Evolutionary conservation across 2,113 vertebrate species (phyloP), one percentile per base, ranked within the genome.

Genomic region (Eira barbara): DNA sequence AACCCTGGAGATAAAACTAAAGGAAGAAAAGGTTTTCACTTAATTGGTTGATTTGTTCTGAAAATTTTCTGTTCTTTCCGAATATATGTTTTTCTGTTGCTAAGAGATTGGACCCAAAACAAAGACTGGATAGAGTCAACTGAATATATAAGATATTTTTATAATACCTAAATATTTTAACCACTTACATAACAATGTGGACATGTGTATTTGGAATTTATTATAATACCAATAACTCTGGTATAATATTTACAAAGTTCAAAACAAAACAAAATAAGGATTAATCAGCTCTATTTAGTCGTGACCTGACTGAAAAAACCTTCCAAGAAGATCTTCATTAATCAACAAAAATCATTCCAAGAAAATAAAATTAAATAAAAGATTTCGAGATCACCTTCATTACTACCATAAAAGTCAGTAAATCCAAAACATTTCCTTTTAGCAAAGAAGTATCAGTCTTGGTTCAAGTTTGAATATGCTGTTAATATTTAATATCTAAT

Each of bases 401-500:
- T 78, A 78, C 57, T 90, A 55, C 9, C 13, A 61, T 84, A 67
- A 73, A 76, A 59, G 12, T 74, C 27, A 89, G 8, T 65, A 89
- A 71, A 49, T 25, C 18, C 17, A 13, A 96, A 94, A 73, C 0
- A 2, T 39, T 69, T 3, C 0, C 2, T 65, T 84, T 57, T 45
- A 47, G 7, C 21, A 82, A 27, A 55, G 17, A 82, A 81, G 3
- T 47, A 12, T 52, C 8, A 65, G 25, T 69, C 86, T 94, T 88
- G 31, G 25, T 55, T 94, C 63, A 52, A 63, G 29, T 25, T 47
- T 80, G 86, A 93, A 73, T 94, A 88, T 52, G 34, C 10, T 89
- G 2, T 90, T 67, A 95, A 79, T 86, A 92, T 94, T 93, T 96
- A 89, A 65, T 93, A 76, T 49, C 23, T 61, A 95, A 95, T 71